Base-by-base conservation (phyloP, 2,797 vertebrate species). In the Nannoperca obscura region DNA sequence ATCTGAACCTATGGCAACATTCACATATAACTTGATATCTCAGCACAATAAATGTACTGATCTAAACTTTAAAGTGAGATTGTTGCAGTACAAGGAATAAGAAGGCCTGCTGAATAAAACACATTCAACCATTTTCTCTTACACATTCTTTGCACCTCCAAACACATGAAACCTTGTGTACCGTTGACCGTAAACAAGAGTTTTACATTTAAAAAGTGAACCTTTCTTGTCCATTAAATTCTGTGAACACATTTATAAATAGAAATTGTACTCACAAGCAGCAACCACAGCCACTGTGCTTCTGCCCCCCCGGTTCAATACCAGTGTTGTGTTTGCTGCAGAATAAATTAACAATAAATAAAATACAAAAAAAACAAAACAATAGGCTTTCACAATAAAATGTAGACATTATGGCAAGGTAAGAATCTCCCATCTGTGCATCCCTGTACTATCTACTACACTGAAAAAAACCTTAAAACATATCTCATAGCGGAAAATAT, bases 291-390 rank as follows among this genome's bases (percentile, higher is more conserved):
- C 38, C 47, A 67, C 71, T 20, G 44, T 61, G 47, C 20, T 22
- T 63, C 30, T 42, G 17, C 80, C 53, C 20, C 7, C 36, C 36
- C 36, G 22, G 47, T 38, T 59, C 19, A 69, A 22, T 34, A 78
- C 50, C 61, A 78, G 72, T 63, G 30, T 54, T 77, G 72, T 61
- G 77, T 86, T 78, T 64, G 61, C 62, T 54, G 42, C 72, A 66
- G 22, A 92, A 93, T 93, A 94, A 92, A 86, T 93, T 88, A 93
- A 86, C 59, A 93, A 93, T 93, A 93, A 94, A 93, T 92, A 87
- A 89, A 93, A 85, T 66, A 85, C 36, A 71, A 82, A 88, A 59
- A 34, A 88, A 59, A 30, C 32, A 57, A 46, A 59, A 30, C 32
- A 57, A 46, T 53, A n/a, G 11, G 27, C n/a, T 71, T 75, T 77